Evolutionary conservation across 1,140 invertebrate genomes (phyloP), one percentile per base, ranked within the genome.

Genomic region (Glossosoma conforme): DNA sequence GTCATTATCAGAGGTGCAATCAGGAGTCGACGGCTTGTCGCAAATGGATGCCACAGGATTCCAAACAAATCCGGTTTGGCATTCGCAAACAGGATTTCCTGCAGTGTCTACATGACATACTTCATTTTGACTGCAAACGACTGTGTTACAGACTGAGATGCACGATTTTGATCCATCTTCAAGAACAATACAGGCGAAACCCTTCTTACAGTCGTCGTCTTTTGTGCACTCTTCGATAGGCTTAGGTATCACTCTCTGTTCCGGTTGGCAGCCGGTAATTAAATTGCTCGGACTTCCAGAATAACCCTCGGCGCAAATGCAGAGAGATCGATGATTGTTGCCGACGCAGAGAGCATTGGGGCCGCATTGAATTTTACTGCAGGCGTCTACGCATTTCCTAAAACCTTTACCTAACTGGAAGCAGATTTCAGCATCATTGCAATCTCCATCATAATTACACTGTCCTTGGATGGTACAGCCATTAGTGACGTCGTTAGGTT

Each of bases 321-420:
- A 95, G 8, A 86, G 82, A 1, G 89, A 89, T 30, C 85, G 77
- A 66, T 93, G 89, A 61, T 87, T 84, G 45, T 88, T 80, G 15
- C 85, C 81, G 0, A 92, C 77, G 62, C 91, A 95, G 1, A 92
- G 67, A 2, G 91, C 89, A 67, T 93, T 93, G 1, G 91, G 89
- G 10, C 91, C 91, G 65, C 91, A 94, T 61, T 93, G 88, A 8
- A 89, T 74, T 68, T 90, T 89, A 44, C 82, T 84, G 62, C 91
- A 93, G 2, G 85, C 87, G 61, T 93, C 89, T 1, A 92, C 81
- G 67, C 89, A 93, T 65, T 87, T 88, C 28, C 89, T 76, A 2
- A 81, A 62, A 6, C 83, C 84, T 70, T 83, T 85, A 20, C 83
- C 80, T 28, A 87, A 62, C 71, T 89, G 87, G 68, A 91, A 89